These are phyloP conservation scores for Neoascia interrupta DNA, from an alignment of 2,888 invertebrate species.

Conservation along the genomic window DNA sequence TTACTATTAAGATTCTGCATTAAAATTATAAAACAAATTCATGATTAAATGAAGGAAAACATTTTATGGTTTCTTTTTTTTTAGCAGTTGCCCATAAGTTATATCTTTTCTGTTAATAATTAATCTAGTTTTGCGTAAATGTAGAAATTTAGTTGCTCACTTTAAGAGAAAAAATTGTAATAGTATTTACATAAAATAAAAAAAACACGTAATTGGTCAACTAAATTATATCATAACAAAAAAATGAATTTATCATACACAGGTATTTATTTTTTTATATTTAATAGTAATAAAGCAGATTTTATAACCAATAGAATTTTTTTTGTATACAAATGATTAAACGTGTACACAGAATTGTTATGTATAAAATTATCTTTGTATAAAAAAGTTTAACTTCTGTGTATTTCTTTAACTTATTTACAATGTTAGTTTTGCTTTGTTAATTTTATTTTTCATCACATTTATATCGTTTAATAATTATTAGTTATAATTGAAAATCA, in stretches of 20 bases:
- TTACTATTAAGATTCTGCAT: slow-evolving; percentile 50
- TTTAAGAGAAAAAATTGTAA: slow-evolving; percentile 15
- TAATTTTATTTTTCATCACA: slow-evolving; percentile 55
- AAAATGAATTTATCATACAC: slow-evolving; percentile 13
- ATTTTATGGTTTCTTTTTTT: slow-evolving; percentile 3
- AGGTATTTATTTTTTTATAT: slow-evolving; percentile 21
- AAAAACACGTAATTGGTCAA: slow-evolving; percentile 4
- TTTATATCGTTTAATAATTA: too few relatives aligned
- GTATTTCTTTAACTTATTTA: slow-evolving; percentile 43
- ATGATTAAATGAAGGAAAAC: slow-evolving; percentile 3
- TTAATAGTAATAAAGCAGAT: slow-evolving; percentile 64
- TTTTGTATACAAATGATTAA: slow-evolving; percentile 49
- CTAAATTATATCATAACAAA: slow-evolving; percentile 18
- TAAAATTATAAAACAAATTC: slow-evolving; percentile 41
- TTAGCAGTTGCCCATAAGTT: slow-evolving; percentile 22
- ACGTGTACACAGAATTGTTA: slow-evolving; percentile 40
- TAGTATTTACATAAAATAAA: slow-evolving; percentile 55
- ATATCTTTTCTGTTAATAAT: slow-evolving; percentile 15
- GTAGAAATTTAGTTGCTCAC: neutral
- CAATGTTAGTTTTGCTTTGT: slow-evolving; percentile 30
- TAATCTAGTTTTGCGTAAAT: slow-evolving; percentile 10
- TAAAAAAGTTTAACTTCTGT: slow-evolving; percentile 26
- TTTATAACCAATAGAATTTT: slow-evolving; percentile 47
- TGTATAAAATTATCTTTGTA: slow-evolving; percentile 45
- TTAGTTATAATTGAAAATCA: slow-evolving; percentile 33